Conservation (phyloP, 1,140 invertebrate genomes). For the Aradophagus sp. region DNA sequence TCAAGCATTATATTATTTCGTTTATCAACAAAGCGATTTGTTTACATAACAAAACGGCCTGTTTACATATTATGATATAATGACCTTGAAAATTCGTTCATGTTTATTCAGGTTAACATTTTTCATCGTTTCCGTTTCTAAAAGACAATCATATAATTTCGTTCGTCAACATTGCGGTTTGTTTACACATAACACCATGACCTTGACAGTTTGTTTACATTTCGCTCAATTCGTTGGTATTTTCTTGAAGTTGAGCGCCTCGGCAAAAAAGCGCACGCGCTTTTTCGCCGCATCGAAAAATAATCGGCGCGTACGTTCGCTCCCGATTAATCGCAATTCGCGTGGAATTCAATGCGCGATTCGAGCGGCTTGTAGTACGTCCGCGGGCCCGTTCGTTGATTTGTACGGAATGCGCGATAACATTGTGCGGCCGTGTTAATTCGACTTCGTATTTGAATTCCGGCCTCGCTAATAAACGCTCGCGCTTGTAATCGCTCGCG, state of each 20-base stretch:
- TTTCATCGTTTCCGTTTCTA: too few species aligned
- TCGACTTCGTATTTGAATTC: conserved; percentile 55
- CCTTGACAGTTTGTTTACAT: too few species aligned
- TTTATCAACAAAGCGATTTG: too few species aligned
- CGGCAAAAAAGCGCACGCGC: conserved; percentile 14
- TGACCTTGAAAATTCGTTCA: too few species aligned
- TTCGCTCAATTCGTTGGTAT: too few species aligned
- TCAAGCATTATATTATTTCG: too few species aligned
- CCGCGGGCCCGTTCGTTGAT: conserved; percentile 49
- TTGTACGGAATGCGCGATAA: conserved; percentile 57
- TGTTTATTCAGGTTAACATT: too few species aligned
- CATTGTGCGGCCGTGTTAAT: conserved; percentile 58
- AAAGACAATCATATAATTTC: too few species aligned
- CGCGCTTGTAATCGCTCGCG: conserved; percentile 44
- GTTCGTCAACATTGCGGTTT: too few species aligned
- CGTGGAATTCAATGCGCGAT: conserved; percentile 54
- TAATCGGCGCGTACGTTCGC: conserved; percentile 47
- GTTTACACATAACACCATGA: too few species aligned
- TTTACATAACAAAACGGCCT: too few species aligned
- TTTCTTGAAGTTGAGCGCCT: background rate
- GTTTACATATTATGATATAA: too few species aligned
- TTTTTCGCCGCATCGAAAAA: conserved; percentile 32
- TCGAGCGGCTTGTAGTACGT: conserved; percentile 50
- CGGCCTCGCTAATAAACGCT: conserved; percentile 50
- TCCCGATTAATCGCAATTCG: conserved; percentile 55